Evolutionary conservation across 2,888 invertebrate species (phyloP).

Genomic region (Megalurothrips usitatus): DNA sequence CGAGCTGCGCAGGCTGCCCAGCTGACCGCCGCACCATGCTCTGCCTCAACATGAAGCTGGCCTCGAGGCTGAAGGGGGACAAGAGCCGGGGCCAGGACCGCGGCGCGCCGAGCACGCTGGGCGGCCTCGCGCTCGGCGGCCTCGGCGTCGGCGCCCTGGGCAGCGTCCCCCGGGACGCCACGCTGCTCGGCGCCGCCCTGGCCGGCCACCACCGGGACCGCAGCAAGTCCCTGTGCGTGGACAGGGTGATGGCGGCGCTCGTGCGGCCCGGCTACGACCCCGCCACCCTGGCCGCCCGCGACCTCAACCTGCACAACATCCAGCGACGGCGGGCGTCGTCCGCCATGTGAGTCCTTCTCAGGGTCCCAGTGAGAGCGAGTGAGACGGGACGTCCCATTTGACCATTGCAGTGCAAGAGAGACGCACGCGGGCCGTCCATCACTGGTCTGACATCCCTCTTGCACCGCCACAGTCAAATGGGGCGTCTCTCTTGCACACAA

Average conservation of each 20-base stretch:
- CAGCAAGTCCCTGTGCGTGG: slow-evolving; percentile 46
- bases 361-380: too few relatives aligned
- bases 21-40: neutral
- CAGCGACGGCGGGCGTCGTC: slow-evolving; percentile 43
- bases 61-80: slow-evolving; percentile 7
- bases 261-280: slow-evolving; percentile 41
- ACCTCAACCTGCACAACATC: slow-evolving; percentile 40
- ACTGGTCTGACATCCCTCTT: too few relatives aligned
- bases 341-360: slow-evolving; percentile 41
- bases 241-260: slow-evolving; percentile 40
- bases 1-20: neutral
- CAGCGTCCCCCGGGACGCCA: neutral
- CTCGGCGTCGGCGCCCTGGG: slow-evolving; percentile 4
- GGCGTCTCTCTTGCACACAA: too few relatives aligned
- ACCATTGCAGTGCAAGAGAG: too few relatives aligned
- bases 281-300: slow-evolving; percentile 39
- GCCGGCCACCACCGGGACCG: slow-evolving; percentile 40
- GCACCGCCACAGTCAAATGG: too few relatives aligned
- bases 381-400: too few relatives aligned
- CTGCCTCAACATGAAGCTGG: slow-evolving; percentile 22
- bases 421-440: too few relatives aligned
- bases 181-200: slow-evolving; percentile 8
- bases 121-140: neutral
- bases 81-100: neutral
- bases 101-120: neutral